These are phyloP conservation scores for Drosophila recens DNA, from an alignment of 2,888 invertebrate species.

Conservation along the genomic window DNA sequence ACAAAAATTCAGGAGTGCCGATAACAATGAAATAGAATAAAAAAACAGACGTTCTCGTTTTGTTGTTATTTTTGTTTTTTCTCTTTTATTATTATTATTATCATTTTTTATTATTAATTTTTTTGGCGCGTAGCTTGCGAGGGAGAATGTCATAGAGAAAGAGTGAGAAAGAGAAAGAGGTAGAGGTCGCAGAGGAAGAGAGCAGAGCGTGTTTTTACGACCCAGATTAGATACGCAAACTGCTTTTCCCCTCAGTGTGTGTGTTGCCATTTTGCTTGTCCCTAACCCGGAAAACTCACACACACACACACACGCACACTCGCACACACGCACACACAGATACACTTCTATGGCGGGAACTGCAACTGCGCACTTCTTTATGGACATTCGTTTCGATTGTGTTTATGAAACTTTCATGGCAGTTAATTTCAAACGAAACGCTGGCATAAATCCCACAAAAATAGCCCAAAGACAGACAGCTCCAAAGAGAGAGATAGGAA, in stretches of 20 bases:
- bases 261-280: neutral
- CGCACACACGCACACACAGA: no score
- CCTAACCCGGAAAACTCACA: constrained; percentile 4
- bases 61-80: constrained; percentile 3
- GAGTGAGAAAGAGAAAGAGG: no score
- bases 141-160: neutral
- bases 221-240: constrained; percentile 62
- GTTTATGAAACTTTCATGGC: constrained; percentile 57
- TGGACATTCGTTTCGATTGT: constrained; percentile 42
- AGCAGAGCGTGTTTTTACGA: constrained; percentile 52
- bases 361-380: constrained; percentile 55
- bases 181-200: neutral
- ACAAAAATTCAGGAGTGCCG: constrained; percentile 5
- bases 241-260: neutral
- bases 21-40: constrained; percentile 19
- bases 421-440: constrained; percentile 61
- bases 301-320: no score
- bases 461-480: constrained; percentile 22
- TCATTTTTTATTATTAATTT: neutral
- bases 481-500: neutral
- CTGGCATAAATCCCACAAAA: constrained; percentile 63
- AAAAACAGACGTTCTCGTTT: constrained; percentile 6
- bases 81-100: no score
- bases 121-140: constrained; percentile 14
- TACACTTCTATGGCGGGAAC: constrained; percentile 9